Conservation (phyloP, 2,113 vertebrate genomes). For the Microcebus tavaratra region DNA sequence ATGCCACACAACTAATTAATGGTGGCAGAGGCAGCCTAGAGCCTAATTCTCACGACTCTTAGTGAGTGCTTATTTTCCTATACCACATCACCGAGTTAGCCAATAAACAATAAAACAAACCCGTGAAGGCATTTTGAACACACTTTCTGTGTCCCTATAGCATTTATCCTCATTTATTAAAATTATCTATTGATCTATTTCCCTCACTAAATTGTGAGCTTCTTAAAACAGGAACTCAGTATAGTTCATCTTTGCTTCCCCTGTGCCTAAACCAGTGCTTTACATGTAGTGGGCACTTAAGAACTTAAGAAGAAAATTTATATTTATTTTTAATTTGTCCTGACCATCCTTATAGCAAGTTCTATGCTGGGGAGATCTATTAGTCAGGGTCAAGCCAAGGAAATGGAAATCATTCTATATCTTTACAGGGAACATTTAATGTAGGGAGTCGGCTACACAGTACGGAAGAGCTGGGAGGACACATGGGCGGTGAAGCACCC, state of each 20-base stretch:
- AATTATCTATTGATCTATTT: not conserved
- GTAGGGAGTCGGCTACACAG: not conserved
- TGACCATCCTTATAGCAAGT: not conserved
- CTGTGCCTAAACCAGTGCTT: not conserved
- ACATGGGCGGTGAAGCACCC: not conserved
- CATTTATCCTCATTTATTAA: not conserved
- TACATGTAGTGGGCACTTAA: not conserved
- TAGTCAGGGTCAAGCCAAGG: not conserved
- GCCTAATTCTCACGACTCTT: not conserved
- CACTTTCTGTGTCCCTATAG: not conserved
- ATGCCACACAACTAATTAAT: not conserved
- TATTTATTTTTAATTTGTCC: conserved; percentile 1
- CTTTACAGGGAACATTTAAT: not conserved
- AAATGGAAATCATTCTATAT: not conserved
- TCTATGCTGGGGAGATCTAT: not conserved
- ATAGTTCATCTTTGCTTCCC: not conserved
- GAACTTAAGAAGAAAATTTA: not conserved
- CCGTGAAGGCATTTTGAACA: not conserved
- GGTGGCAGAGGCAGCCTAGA: not conserved
- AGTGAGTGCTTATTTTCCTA: not conserved
- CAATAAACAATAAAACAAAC: not conserved
- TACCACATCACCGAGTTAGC: not conserved
- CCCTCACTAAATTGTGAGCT: not conserved
- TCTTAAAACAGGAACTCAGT: not conserved
- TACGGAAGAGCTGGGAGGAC: not conserved